Percentiles rank a stretch among this genome's conserved stretches.
These are phyloP conservation scores for Falcaria lacertinaria DNA, from an alignment of 2,888 invertebrate species.

Conservation along the genomic window DNA sequence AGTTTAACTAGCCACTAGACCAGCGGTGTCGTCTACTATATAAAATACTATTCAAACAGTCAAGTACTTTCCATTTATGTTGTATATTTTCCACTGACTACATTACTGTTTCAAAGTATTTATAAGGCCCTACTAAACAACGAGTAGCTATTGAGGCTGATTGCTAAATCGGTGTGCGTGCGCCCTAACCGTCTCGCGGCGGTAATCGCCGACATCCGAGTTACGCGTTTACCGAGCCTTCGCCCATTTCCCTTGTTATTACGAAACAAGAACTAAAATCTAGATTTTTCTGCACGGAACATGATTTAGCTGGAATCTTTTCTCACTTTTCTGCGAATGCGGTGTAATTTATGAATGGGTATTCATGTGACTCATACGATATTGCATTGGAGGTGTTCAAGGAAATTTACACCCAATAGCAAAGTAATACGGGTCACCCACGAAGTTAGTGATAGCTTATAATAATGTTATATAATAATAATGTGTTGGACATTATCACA, in stretches of 20 bases:
- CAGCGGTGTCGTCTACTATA: too few species aligned
- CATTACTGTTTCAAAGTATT: too few species aligned
- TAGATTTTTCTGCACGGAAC: conserved; percentile 49
- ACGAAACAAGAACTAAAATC: conserved; percentile 32
- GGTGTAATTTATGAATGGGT: background rate
- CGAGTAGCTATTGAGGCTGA: conserved; percentile 4
- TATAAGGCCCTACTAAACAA: background rate
- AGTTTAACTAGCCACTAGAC: too few species aligned
- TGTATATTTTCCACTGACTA: too few species aligned
- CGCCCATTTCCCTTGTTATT: conserved; percentile 53
- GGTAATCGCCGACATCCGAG: conserved; percentile 67
- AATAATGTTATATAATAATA: too few species aligned
- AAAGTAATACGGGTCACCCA: too few species aligned
- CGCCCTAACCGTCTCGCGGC: conserved; percentile 17
- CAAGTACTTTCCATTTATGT: too few species aligned
- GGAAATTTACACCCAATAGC: too few species aligned
- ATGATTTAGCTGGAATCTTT: conserved; percentile 40
- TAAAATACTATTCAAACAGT: too few species aligned
- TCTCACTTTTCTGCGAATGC: background rate
- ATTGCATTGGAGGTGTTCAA: too few species aligned
- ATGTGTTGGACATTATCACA: too few species aligned
- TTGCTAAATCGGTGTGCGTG: conserved; percentile 22
- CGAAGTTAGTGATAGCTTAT: too few species aligned
- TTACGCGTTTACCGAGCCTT: conserved; percentile 41
- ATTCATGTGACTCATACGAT: background rate